Percentiles rank a stretch among this genome's conserved stretches.
Evolutionary conservation across 2,797 vertebrate genomes (phyloP).

Genomic region (Catostomus latipinnis): DNA sequence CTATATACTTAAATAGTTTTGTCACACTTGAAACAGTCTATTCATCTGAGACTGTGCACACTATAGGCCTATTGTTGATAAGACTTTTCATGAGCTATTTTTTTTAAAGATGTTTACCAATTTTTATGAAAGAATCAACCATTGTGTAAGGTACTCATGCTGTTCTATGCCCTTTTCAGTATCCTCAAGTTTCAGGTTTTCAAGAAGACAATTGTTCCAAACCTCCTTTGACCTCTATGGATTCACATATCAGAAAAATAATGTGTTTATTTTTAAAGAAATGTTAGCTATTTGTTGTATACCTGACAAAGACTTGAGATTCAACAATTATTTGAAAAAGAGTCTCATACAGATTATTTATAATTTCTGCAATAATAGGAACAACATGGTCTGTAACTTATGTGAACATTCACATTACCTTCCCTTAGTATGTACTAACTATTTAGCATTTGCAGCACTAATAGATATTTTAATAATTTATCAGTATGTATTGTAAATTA

Average conservation of each 20-base stretch:
- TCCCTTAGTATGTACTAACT: conserved; percentile 30
- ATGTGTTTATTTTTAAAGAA: conserved; percentile 1
- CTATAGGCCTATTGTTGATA: conserved; percentile 24
- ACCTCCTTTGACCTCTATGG: not conserved
- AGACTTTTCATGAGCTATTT: not conserved
- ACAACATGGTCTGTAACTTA: conserved; percentile 30
- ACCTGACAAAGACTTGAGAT: not conserved
- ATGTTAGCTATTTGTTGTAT: not conserved
- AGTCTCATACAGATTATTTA: not conserved
- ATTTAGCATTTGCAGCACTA: conserved; percentile 48
- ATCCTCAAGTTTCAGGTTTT: conserved; percentile 36
- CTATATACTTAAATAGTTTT: too few relatives aligned
- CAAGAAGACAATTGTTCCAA: conserved; percentile 7
- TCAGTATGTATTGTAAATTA: conserved; percentile 56
- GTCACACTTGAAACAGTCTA: not conserved
- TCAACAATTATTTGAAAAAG: not conserved
- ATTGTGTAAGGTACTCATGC: conserved; percentile 14
- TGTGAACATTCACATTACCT: conserved; percentile 34
- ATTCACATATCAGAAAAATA: not conserved
- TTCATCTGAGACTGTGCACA: conserved; percentile 15
- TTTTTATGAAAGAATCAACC: conserved; percentile 10
- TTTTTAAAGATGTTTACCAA: conserved; percentile 16
- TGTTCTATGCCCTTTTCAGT: conserved; percentile 27
- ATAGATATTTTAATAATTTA: conserved; percentile 64
- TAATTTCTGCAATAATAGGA: conserved; percentile 8